phyloP scores from a whole-genome alignment of 2,888 invertebrate species.

The Crematogaster levior region DNA sequence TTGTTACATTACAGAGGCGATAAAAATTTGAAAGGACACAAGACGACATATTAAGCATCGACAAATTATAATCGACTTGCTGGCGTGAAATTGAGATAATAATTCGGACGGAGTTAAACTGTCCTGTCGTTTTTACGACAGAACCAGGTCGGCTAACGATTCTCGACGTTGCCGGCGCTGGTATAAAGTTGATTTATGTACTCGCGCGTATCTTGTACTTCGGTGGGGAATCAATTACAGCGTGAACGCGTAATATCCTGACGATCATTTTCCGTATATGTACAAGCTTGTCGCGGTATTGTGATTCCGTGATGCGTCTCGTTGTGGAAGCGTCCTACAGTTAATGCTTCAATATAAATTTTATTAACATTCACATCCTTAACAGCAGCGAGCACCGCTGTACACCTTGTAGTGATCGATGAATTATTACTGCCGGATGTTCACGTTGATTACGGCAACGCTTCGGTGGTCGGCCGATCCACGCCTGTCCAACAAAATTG shows the following conservation, averaged over 20 bases:
- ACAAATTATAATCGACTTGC: conserved; percentile 26
- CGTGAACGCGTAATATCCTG: conserved; percentile 35
- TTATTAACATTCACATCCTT: not conserved
- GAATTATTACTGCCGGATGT: conserved; percentile 60
- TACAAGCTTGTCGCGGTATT: not conserved
- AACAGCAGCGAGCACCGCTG: not conserved
- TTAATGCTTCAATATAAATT: conserved; percentile 51
- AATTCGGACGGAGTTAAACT: conserved; percentile 29
- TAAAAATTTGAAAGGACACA: not conserved
- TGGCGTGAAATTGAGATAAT: conserved; percentile 40
- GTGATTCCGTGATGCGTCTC: conserved; percentile 11
- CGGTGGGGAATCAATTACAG: conserved; percentile 31
- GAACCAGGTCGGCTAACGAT: conserved; percentile 35
- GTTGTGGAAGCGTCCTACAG: conserved; percentile 19
- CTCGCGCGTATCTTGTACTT: conserved; percentile 33
- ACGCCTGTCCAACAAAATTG: conserved; percentile 63
- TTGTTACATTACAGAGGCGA: not conserved
- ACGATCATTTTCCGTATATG: conserved; percentile 31
- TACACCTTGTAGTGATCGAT: conserved; percentile 45
- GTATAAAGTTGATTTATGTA: conserved; percentile 42
- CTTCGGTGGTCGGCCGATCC: conserved; percentile 66
- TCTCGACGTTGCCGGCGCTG: conserved; percentile 6
- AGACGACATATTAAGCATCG: not conserved
- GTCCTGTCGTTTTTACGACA: conserved; percentile 32
- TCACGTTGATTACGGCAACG: conserved; percentile 64